Conservation (phyloP, 2,888 invertebrate genomes). For the Lasioglossum marginatum region DNA sequence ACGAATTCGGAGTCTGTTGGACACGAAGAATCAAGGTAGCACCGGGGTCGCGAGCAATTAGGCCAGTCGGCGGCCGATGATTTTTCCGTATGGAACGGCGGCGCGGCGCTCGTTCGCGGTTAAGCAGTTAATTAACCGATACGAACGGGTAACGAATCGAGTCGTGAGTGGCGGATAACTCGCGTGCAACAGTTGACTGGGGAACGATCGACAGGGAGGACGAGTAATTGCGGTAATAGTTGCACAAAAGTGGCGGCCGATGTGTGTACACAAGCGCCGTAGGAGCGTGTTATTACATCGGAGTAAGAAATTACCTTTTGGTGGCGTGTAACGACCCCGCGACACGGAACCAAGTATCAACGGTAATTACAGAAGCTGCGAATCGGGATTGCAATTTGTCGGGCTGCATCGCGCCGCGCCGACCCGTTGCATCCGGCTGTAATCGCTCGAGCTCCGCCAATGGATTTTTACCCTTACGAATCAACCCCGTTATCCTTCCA, state of each 20-base stretch:
- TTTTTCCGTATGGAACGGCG: slow-evolving; percentile 10
- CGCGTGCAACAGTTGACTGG: slow-evolving; percentile 59
- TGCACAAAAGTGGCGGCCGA: slow-evolving; percentile 52
- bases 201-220: slow-evolving; percentile 37
- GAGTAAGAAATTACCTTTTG: slow-evolving; percentile 62
- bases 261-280: slow-evolving; percentile 41
- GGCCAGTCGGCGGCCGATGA: neutral
- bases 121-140: slow-evolving; percentile 39
- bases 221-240: slow-evolving; percentile 58
- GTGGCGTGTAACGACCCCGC: slow-evolving; percentile 40
- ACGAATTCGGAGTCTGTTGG: neutral
- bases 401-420: neutral
- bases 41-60: neutral
- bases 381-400: slow-evolving; percentile 50
- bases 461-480: neutral
- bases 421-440: neutral
- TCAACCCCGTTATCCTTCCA: no score
- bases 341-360: slow-evolving; percentile 51
- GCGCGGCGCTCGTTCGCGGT: neutral
- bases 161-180: slow-evolving; percentile 30
- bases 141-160: slow-evolving; percentile 27
- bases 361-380: slow-evolving; percentile 51
- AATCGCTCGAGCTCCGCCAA: neutral
- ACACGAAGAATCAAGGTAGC: neutral
- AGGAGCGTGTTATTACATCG: slow-evolving; percentile 46